phyloP scores from a whole-genome alignment of 2,113 vertebrate species.

The Marcusenius ussheri region DNA sequence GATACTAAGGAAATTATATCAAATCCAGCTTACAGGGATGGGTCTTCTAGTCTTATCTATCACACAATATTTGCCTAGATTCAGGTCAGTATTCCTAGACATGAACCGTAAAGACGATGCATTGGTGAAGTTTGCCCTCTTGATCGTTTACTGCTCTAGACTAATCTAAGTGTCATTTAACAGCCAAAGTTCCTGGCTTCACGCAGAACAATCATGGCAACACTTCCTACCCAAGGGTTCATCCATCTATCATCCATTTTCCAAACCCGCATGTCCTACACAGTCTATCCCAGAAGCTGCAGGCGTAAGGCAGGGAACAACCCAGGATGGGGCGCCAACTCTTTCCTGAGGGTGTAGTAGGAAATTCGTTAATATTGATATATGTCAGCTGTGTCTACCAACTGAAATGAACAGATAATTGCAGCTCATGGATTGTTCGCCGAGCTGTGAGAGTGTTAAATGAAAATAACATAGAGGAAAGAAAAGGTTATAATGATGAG shows the following conservation, averaged over 20 bases:
- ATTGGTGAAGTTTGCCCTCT: too few species aligned
- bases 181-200: not conserved
- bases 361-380: constrained; percentile 4
- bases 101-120: not conserved
- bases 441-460: not conserved
- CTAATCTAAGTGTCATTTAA: not conserved
- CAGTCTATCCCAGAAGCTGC: not conserved
- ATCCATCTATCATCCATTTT: not conserved
- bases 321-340: not conserved
- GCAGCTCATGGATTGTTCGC: not conserved
- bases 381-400: constrained; percentile 1
- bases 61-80: not conserved
- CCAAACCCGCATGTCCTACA: not conserved
- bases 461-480: not conserved
- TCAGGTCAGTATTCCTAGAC: not conserved
- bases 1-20: not conserved
- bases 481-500: not conserved
- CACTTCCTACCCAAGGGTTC: not conserved
- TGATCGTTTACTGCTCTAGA: not conserved
- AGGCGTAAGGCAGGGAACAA: not conserved
- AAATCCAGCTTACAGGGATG: not conserved
- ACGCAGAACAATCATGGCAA: not conserved
- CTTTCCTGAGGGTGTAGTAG: not conserved
- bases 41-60: not conserved
- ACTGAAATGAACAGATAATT: not conserved